phyloP scores from a whole-genome alignment of 2,888 invertebrate species.

The Elysia crispata region DNA sequence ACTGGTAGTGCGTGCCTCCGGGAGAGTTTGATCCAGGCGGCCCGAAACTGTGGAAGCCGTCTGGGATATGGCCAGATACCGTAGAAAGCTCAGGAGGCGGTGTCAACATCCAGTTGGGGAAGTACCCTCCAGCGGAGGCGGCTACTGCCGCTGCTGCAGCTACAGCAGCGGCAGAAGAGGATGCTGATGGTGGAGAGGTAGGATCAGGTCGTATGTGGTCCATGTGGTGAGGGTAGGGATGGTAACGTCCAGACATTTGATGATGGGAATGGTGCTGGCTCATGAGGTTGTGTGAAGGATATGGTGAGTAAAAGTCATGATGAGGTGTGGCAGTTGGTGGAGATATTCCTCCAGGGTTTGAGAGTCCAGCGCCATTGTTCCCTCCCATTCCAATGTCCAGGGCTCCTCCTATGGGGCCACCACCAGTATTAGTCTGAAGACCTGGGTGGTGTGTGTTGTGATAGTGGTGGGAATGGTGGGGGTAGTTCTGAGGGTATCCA shows the following conservation, averaged over 20 bases:
- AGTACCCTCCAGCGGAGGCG: conserved; percentile 60
- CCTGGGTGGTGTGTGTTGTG: conserved; percentile 51
- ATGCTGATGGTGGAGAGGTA: neutral
- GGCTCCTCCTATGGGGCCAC: neutral
- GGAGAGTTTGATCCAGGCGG: conserved; percentile 49
- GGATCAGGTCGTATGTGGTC: neutral
- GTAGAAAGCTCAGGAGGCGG: conserved; percentile 58
- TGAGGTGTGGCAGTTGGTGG: conserved; percentile 1
- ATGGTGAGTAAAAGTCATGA: conserved; percentile 51
- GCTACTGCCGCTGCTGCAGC: conserved; percentile 46
- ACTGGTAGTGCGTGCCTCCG: conserved; percentile 52
- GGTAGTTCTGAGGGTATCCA: conserved; percentile 67
- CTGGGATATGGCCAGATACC: conserved; percentile 59
- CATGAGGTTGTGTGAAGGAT: conserved; percentile 29
- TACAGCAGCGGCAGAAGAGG: conserved; percentile 12
- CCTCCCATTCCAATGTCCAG: conserved; percentile 5
- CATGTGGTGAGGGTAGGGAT: neutral
- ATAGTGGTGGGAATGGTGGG: conserved; percentile 66
- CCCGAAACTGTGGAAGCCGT: conserved; percentile 57
- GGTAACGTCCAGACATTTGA: no score
- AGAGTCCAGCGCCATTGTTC: neutral
- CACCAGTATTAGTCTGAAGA: neutral
- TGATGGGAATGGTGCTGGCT: no score
- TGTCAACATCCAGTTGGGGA: conserved; percentile 68
- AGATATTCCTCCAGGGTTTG: conserved; percentile 28